These are phyloP conservation scores for Metridium senile DNA, from an alignment of 92 coral and sea anemone genomes.

Conservation along the genomic window DNA sequence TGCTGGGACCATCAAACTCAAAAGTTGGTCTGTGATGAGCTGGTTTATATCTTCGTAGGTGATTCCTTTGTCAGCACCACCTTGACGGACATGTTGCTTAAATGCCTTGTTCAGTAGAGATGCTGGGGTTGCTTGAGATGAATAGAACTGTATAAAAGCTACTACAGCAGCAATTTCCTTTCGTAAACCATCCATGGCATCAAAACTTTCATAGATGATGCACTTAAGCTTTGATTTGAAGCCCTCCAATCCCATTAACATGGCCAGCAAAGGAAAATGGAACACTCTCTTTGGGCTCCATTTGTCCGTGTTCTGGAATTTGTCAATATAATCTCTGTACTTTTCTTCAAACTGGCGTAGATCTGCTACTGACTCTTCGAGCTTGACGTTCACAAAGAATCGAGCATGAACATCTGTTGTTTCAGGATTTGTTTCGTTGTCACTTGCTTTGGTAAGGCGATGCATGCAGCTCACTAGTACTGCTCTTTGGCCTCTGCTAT, in stretches of 20 bases:
- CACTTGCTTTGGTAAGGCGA: slow-evolving; percentile 34
- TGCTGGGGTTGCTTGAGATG: slow-evolving; percentile 80
- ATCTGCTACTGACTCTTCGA: slow-evolving; percentile 79
- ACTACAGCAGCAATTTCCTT: slow-evolving; percentile 81
- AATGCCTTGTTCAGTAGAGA: slow-evolving; percentile 69
- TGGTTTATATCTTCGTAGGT: slow-evolving; percentile 73
- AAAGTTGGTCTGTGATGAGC: slow-evolving; percentile 63
- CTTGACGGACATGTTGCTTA: slow-evolving; percentile 37
- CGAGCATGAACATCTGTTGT: slow-evolving; percentile 53
- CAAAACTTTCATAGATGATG: slow-evolving; percentile 67
- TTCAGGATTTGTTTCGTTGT: slow-evolving; percentile 28
- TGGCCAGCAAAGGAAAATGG: slow-evolving; percentile 88
- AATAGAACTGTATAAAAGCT: slow-evolving; percentile 78
- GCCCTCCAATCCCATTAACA: slow-evolving; percentile 48
- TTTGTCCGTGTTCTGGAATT: slow-evolving; percentile 18
- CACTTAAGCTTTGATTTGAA: slow-evolving; percentile 59
- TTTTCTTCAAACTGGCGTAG: slow-evolving; percentile 64
- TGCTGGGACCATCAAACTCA: slow-evolving; percentile 75
- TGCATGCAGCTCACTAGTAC: slow-evolving; percentile 76
- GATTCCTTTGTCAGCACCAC: slow-evolving; percentile 28
- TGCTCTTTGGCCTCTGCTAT: slow-evolving; percentile 69
- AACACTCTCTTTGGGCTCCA: slow-evolving; percentile 70
- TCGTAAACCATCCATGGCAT: slow-evolving; percentile 51
- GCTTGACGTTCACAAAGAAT: slow-evolving; percentile 66
- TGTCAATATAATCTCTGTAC: slow-evolving; percentile 64